These are phyloP conservation scores for Centrocercus urophasianus DNA, from an alignment of 2,113 vertebrate species.

Conservation along the genomic window DNA sequence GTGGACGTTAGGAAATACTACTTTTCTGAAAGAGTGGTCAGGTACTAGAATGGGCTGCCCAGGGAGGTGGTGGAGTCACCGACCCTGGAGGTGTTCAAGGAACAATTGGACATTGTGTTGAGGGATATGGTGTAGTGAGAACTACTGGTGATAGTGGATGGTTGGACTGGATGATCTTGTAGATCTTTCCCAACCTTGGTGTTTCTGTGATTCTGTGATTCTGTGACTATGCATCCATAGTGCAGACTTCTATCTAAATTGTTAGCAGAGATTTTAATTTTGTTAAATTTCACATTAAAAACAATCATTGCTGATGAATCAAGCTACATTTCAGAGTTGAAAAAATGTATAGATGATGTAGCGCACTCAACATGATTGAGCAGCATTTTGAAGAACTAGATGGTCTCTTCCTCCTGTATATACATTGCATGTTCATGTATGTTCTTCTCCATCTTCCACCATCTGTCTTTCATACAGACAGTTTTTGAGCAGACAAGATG, in stretches of 20 bases:
- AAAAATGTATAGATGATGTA: background rate
- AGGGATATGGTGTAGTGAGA: too few species aligned
- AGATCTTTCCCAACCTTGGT: too few species aligned
- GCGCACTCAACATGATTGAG: background rate
- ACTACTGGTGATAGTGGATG: too few species aligned
- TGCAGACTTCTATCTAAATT: background rate
- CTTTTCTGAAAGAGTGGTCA: too few species aligned
- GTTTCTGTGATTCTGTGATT: too few species aligned
- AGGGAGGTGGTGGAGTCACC: too few species aligned
- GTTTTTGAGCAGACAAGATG: background rate
- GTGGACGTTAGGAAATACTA: too few species aligned
- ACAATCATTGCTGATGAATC: background rate
- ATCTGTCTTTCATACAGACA: background rate
- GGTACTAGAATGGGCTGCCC: too few species aligned
- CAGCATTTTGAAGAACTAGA: fast-evolving
- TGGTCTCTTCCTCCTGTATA: background rate
- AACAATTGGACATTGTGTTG: too few species aligned
- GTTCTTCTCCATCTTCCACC: background rate
- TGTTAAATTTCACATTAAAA: background rate
- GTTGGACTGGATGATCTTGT: too few species aligned
- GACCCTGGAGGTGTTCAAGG: too few species aligned
- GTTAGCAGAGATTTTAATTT: background rate
- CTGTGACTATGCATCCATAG: background rate
- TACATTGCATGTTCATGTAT: background rate
- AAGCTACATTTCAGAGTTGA: background rate